A percentile compares a stretch with the other conserved stretches of the same genome.
Evolutionary conservation across 2,797 vertebrate species (phyloP).

Genomic region (Gambelia wislizenii): DNA sequence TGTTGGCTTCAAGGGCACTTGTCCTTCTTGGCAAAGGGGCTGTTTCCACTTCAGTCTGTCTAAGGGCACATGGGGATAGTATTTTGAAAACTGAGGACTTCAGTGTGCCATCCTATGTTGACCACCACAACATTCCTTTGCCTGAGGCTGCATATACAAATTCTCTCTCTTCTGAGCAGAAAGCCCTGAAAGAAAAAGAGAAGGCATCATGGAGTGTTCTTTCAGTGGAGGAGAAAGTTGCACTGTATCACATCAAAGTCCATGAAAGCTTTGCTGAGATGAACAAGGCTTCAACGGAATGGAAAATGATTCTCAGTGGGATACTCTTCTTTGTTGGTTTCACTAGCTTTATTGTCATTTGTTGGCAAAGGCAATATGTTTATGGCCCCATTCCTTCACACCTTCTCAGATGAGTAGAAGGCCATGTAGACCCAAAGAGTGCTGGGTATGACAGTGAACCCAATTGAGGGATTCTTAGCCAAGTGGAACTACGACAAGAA

Average conservation of each 20-base stretch:
- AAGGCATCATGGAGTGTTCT: slow-evolving; percentile 89
- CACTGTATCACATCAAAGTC: slow-evolving; percentile 93
- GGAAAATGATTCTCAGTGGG: slow-evolving; percentile 87
- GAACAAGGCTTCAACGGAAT: slow-evolving; percentile 83
- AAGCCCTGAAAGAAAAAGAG: slow-evolving; percentile 93
- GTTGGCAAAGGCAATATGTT: slow-evolving; percentile 92
- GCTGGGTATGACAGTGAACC: slow-evolving; percentile 93
- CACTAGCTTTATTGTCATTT: slow-evolving; percentile 83
- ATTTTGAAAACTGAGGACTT: slow-evolving; percentile 90
- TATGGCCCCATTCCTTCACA: slow-evolving; percentile 87
- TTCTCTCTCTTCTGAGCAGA: slow-evolving; percentile 86
- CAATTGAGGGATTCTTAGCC: slow-evolving; percentile 86
- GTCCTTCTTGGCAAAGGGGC: slow-evolving; percentile 88
- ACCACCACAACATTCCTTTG: slow-evolving; percentile 84
- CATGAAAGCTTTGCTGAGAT: slow-evolving; percentile 92
- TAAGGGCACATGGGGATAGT: slow-evolving; percentile 90
- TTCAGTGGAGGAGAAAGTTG: slow-evolving; percentile 89
- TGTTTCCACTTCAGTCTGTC: slow-evolving; percentile 89
- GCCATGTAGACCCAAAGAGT: slow-evolving; percentile 89
- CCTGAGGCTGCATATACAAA: slow-evolving; percentile 85
- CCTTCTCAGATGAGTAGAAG: slow-evolving; percentile 85
- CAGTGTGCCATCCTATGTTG: slow-evolving; percentile 84
- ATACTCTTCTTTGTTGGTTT: slow-evolving; percentile 85
- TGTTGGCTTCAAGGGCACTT: slow-evolving; percentile 90
- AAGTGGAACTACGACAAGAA: slow-evolving; percentile 97